A percentile compares a stretch with the other conserved stretches of the same genome.
phyloP scores from a whole-genome alignment of 2,113 vertebrate genomes.

The Amblyornis subalaris region DNA sequence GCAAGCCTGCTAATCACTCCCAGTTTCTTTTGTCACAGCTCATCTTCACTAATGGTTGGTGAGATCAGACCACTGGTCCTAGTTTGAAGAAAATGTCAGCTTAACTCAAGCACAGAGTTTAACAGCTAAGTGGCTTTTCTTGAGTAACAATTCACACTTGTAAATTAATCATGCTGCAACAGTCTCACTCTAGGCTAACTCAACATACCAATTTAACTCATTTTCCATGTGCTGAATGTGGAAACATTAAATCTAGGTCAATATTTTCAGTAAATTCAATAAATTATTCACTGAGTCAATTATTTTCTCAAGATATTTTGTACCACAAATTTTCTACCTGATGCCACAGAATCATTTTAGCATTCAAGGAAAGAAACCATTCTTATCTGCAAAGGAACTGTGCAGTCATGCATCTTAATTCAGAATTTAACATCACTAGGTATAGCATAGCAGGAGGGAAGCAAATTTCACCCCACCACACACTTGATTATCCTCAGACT shows the following conservation, averaged over 20 bases:
- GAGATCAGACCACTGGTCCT: not conserved
- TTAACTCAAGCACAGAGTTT: not conserved
- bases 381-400: not conserved
- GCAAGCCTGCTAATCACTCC: not conserved
- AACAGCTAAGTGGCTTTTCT: conserved; percentile 40
- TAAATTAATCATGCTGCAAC: conserved; percentile 53
- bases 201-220: conserved; percentile 21
- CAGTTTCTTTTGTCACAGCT: not conserved
- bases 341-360: not conserved
- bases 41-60: not conserved
- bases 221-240: conserved; percentile 22
- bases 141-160: conserved; percentile 13
- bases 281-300: conserved; percentile 62
- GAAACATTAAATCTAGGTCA: conserved; percentile 43
- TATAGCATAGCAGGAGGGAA: not conserved
- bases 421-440: not conserved
- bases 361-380: not conserved
- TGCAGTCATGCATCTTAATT: not conserved
- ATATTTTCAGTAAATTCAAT: conserved; percentile 55
- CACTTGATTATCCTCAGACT: not conserved
- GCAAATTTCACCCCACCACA: not conserved
- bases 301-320: conserved; percentile 16
- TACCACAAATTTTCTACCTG: conserved; percentile 4
- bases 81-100: conserved; percentile 3
- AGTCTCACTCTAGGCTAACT: conserved; percentile 22